Evolutionary conservation across 1,140 invertebrate species (phyloP).

Genomic region (Diachasmimorpha longicaudata): DNA sequence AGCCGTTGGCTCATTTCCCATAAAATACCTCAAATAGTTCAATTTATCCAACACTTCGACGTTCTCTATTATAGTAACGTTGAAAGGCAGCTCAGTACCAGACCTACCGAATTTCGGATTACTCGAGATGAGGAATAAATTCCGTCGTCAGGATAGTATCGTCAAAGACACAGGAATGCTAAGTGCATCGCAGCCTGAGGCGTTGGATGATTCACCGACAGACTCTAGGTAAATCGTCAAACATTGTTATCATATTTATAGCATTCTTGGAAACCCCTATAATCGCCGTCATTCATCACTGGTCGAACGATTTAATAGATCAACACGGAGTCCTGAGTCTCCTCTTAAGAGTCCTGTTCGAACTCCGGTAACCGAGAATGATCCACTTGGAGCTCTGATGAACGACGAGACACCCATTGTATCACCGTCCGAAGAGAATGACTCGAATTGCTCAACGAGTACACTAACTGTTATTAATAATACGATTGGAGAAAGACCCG

Average conservation of each 20-base stretch:
- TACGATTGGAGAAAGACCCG: constrained; percentile 52
- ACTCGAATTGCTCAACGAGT: constrained; percentile 61
- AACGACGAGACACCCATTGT: constrained; percentile 63
- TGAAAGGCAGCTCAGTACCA: constrained; percentile 58
- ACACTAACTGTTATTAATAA: constrained; percentile 59
- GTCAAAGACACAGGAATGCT: constrained; percentile 52
- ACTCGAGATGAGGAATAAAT: constrained; percentile 53
- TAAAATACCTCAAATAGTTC: neutral
- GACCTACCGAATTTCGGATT: constrained; percentile 56
- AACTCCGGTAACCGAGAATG: constrained; percentile 87
- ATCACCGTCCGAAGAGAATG: constrained; percentile 60
- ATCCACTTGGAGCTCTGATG: constrained; percentile 84
- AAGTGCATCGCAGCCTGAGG: constrained; percentile 45
- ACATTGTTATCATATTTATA: constrained; percentile 10
- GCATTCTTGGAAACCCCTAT: neutral
- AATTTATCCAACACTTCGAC: neutral
- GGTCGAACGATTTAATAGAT: constrained; percentile 50
- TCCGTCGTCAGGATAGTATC: constrained; percentile 58
- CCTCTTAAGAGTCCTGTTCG: constrained; percentile 67
- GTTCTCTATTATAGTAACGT: constrained; percentile 36
- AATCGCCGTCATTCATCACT: constrained; percentile 4
- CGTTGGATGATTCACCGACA: constrained; percentile 50
- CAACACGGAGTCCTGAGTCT: constrained; percentile 61
- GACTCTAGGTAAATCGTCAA: constrained; percentile 48
- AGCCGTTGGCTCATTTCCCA: neutral